Evolutionary conservation across 2,113 vertebrate species (phyloP).

Genomic region (Sigmodon hispidus): DNA sequence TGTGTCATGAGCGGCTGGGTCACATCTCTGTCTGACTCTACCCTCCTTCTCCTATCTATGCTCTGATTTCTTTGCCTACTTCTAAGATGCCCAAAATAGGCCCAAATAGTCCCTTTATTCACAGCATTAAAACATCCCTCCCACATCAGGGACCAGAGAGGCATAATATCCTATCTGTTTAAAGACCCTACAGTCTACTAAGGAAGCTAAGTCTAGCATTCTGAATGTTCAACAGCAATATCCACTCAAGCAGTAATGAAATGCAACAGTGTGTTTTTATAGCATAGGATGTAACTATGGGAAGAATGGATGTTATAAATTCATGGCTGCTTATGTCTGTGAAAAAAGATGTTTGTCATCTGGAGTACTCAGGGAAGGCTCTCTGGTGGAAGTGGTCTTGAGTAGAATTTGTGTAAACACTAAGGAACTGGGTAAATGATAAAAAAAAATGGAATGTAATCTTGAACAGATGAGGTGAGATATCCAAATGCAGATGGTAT

Average conservation of each 20-base stretch:
- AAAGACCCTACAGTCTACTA: neutral
- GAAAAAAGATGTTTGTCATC: neutral
- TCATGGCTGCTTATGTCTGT: neutral
- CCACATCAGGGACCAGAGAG: no score
- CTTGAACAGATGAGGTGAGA: neutral
- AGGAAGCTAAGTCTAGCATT: neutral
- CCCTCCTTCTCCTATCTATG: no score
- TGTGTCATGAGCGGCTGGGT: no score
- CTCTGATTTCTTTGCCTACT: no score
- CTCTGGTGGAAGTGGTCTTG: slow-evolving; percentile 26
- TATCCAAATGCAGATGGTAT: neutral
- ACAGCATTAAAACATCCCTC: no score
- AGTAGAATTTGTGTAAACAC: neutral
- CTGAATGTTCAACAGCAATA: neutral
- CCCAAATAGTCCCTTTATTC: no score
- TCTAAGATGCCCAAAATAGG: no score
- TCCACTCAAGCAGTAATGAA: slow-evolving; percentile 4
- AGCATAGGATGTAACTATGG: neutral
- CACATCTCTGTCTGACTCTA: no score
- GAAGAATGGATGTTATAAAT: slow-evolving; percentile 4
- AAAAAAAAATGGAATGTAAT: neutral
- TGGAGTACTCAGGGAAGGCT: neutral
- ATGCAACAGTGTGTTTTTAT: neutral
- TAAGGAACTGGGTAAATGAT: neutral
- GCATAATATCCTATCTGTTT: neutral